phyloP scores from a whole-genome alignment of 1,140 invertebrate species.

The Panagrolaimus sp. region DNA sequence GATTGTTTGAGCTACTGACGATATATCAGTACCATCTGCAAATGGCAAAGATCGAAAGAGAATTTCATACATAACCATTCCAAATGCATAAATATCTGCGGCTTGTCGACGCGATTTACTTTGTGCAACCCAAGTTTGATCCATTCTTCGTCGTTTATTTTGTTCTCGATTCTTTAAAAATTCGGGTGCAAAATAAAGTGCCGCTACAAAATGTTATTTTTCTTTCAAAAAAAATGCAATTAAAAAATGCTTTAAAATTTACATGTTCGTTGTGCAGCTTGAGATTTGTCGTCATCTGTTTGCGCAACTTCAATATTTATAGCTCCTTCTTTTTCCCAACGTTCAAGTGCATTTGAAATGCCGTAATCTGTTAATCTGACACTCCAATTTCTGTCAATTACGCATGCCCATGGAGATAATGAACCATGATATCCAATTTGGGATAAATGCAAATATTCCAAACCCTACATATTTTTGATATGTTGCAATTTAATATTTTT shows the following conservation, averaged over 20 bases:
- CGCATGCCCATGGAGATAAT: conserved; percentile 52
- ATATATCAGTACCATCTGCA: conserved; percentile 43
- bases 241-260: neutral
- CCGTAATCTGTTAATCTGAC: conserved; percentile 57
- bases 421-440: conserved; percentile 56
- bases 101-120: conserved; percentile 40
- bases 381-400: conserved; percentile 58
- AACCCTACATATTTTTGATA: conserved; percentile 32
- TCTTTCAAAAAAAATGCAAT: conserved; percentile 24
- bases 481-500: neutral
- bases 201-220: conserved; percentile 19
- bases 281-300: conserved; percentile 50
- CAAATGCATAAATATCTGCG: conserved; percentile 57
- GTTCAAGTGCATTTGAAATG: conserved; percentile 52
- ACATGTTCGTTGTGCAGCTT: conserved; percentile 48
- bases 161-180: conserved; percentile 54
- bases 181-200: conserved; percentile 51
- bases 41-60: conserved; percentile 50
- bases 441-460: conserved; percentile 58
- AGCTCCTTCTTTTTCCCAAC: conserved; percentile 54
- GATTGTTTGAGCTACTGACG: conserved; percentile 33
- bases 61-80: conserved; percentile 59
- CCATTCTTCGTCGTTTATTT: conserved; percentile 44
- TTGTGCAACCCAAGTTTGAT: conserved; percentile 55
- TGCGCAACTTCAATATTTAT: conserved; percentile 32